Conservation (phyloP, 2,113 vertebrate genomes). For the Morone saxatilis region DNA sequence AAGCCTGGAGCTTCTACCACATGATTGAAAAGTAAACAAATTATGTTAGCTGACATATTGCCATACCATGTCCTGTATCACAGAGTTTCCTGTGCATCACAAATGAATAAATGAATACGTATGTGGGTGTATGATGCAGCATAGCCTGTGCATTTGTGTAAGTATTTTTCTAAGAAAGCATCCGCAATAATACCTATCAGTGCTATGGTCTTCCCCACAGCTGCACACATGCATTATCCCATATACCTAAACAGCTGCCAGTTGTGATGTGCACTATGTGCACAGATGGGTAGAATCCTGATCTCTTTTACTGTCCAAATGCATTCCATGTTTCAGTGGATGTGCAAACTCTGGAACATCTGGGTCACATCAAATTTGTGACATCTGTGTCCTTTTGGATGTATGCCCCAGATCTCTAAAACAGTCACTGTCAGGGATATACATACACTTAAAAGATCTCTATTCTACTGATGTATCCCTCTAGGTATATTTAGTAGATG, state of each 20-base stretch:
- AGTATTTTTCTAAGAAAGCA: constrained; percentile 19
- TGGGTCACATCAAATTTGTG: constrained; percentile 70
- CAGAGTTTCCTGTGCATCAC: constrained; percentile 6
- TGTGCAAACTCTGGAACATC: constrained; percentile 68
- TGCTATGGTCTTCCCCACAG: background rate
- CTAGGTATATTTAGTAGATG: background rate
- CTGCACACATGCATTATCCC: constrained; percentile 50
- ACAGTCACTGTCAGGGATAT: constrained; percentile 26
- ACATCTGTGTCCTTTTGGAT: constrained; percentile 77
- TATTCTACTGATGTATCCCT: background rate
- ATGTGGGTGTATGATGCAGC: background rate
- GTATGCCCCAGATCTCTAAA: constrained; percentile 53
- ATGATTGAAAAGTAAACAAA: constrained; percentile 40
- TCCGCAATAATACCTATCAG: constrained; percentile 24
- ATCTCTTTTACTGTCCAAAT: constrained; percentile 72
- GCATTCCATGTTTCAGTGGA: constrained; percentile 61
- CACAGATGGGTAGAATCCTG: constrained; percentile 73
- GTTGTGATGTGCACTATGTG: constrained; percentile 46
- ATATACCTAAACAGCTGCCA: constrained; percentile 63
- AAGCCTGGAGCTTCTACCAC: constrained; percentile 4
- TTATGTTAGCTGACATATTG: constrained; percentile 18
- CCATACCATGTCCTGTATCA: background rate
- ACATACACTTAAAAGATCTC: constrained; percentile 14
- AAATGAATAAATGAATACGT: constrained; percentile 18
- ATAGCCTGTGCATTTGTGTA: background rate